These are phyloP conservation scores for Pantherophis vulpinus DNA, from an alignment of 2,797 vertebrate species.

Conservation along the genomic window DNA sequence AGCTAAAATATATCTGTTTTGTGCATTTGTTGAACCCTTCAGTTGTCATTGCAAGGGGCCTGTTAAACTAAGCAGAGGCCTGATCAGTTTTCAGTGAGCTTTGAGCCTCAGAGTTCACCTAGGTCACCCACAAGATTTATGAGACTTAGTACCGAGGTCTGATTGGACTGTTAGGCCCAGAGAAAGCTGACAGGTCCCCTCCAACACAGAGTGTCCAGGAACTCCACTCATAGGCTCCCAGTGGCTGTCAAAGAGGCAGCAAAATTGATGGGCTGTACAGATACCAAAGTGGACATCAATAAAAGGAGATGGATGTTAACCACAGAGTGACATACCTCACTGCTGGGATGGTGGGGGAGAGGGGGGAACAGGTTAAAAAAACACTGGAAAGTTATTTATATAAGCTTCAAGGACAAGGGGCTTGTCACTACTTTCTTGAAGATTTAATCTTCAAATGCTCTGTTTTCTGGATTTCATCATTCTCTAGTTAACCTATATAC, in stretches of 20 bases:
- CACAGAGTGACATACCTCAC: slow-evolving; percentile 76
- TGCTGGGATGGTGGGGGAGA: slow-evolving; percentile 68
- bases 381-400: slow-evolving; percentile 91
- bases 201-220: slow-evolving; percentile 69
- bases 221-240: slow-evolving; percentile 73
- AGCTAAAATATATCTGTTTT: slow-evolving; percentile 78
- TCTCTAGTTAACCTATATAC: slow-evolving; percentile 33
- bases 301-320: slow-evolving; percentile 80
- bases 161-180: slow-evolving; percentile 68
- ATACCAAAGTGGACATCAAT: slow-evolving; percentile 81
- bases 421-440: slow-evolving; percentile 80
- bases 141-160: slow-evolving; percentile 69
- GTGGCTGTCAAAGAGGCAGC: slow-evolving; percentile 70
- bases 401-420: slow-evolving; percentile 83
- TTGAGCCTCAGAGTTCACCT: slow-evolving; percentile 76
- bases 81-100: slow-evolving; percentile 79
- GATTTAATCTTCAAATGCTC: slow-evolving; percentile 68
- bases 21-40: slow-evolving; percentile 78
- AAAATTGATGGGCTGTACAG: slow-evolving; percentile 81
- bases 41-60: slow-evolving; percentile 75
- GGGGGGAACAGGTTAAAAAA: slow-evolving; percentile 88
- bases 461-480: slow-evolving; percentile 60
- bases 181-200: slow-evolving; percentile 63
- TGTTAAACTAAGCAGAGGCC: slow-evolving; percentile 80
- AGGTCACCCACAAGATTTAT: slow-evolving; percentile 82